Base-by-base conservation (phyloP, 2,888 invertebrate genomes). In the Hemaris fuciformis region DNA sequence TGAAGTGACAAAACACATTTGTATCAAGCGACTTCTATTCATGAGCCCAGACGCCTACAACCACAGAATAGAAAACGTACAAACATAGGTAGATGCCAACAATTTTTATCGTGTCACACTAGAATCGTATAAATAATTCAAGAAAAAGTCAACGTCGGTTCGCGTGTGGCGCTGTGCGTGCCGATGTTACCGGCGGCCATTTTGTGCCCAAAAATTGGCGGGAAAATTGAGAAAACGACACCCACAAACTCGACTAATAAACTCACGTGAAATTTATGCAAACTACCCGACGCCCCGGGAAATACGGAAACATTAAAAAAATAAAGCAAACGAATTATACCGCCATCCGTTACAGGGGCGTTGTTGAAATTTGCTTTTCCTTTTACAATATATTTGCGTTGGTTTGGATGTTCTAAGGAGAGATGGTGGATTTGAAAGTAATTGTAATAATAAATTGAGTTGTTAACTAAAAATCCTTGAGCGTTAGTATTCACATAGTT, bases 211-310 rank as follows among this genome's bases (percentile, higher is more conserved):
- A 76, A 88, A 88, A 89, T 88, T 89, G 87, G 85, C 84, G 84
- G 87, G 80, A 83, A 88, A 89, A 89, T 89, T 86, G 85, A 87
- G 86, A 87, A 84, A 89, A 88, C 86, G 81, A 88, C 89, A 90
- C 89, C 77, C 74, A 70, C 71, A 66, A 70, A 69, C 63, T 68
- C 67, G 61, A 62, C 73, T 74, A 69, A 66, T 79, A 77, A 80
- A 81, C 75, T 75, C 73, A 75, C 76, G 74, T 74, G 69, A 79
- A 83, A 81, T 84, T 84, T 84, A 86, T 87, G 82, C 84, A 78
- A 85, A 84, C 81, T 79, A 79, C 78, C 74, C 61, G 69, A 67
- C 67, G 64, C 64, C 60, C 46, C 65, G 63, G 62, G 65, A 66
- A 69, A 70, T 68, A 67, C 74, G 77, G 73, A 78, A 80, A 74